These are phyloP conservation scores for Drosophila santomea DNA, from an alignment of 1,140 invertebrate genomes.

Conservation along the genomic window DNA sequence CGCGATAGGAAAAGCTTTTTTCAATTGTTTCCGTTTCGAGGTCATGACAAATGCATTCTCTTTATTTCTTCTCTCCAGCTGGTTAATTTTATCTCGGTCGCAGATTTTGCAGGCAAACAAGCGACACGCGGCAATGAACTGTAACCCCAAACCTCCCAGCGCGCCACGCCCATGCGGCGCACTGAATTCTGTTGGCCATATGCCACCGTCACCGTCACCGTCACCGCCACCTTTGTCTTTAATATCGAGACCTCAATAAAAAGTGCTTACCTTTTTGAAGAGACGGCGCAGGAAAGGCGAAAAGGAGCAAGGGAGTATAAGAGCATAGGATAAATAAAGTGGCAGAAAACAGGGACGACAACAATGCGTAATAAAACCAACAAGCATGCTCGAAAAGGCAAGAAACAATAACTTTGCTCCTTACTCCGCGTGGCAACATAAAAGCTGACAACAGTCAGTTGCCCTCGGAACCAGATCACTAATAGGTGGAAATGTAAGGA, in stretches of 20 bases:
- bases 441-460: constrained; percentile 12
- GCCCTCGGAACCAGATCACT: constrained; percentile 2
- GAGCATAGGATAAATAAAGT: constrained; percentile 8
- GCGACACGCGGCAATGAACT: constrained; percentile 73
- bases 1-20: constrained; percentile 81
- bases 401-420: constrained; percentile 28
- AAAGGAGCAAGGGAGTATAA: background rate
- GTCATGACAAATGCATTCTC: constrained; percentile 82
- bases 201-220: constrained; percentile 14
- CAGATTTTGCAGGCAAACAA: constrained; percentile 65
- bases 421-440: background rate
- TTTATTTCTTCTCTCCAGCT: constrained; percentile 43
- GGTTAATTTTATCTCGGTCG: constrained; percentile 33
- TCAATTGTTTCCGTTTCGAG: constrained; percentile 81
- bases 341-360: constrained; percentile 17
- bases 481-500: background rate
- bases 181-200: constrained; percentile 5
- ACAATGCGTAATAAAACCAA: constrained; percentile 69
- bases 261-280: constrained; percentile 67
- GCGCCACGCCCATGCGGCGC: background rate
- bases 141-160: constrained; percentile 10
- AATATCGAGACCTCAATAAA: constrained; percentile 70
- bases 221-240: constrained; percentile 42
- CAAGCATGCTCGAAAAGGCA: constrained; percentile 42
- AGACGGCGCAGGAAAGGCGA: constrained; percentile 14